Evolutionary conservation across 2,113 vertebrate species (phyloP), one percentile per base, ranked within the genome.

Genomic region (Tor tambroides): DNA sequence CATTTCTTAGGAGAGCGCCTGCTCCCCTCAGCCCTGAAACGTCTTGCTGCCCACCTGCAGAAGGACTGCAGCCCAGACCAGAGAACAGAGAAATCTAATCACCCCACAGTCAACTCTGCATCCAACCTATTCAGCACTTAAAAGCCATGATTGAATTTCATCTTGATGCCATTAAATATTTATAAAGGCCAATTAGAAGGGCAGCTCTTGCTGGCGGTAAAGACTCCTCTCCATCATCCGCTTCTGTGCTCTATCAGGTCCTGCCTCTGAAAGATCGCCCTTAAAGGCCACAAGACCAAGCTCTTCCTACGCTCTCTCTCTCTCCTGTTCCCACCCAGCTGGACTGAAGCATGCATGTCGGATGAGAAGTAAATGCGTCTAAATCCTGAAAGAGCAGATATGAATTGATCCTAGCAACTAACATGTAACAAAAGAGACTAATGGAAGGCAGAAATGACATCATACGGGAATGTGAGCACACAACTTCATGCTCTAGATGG

Each of bases 91-190:
- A 92, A 95, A 95, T 95, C 95, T 95, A 96, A 96, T 95, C 96
- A 95, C 86, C 88, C 80, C 74, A 83, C 90, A 9, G 87, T 88
- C 93, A 41, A 85, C 30, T 72, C 75, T 61, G 80, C 83, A 87
- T 84, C 83, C 88, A 90, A 91, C 93, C 94, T 92, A 96, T 95
- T 95, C 91, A 96, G 94, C 95, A 95, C 95, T 96, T 97, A 95
- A 97, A 96, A 96, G 95, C 94, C 94, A 93, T 95, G 95, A 97
- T 96, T 96, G 95, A 96, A 97, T 97, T 97, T 94, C 93, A 95
- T 96, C 96, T 95, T 95, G 95, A 96, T 97, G 96, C 96, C 95
- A 97, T 97, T 96, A 97, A 97, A 96, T 97, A 98, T 99, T 98
- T 95, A 99, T 97, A 95, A 96, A 96, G 95, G 95, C 95, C 97